Evolutionary conservation across 64 coral and sea anemone genomes (phyloP), one percentile per base, ranked within the genome.

Genomic region (Porites lutea): DNA sequence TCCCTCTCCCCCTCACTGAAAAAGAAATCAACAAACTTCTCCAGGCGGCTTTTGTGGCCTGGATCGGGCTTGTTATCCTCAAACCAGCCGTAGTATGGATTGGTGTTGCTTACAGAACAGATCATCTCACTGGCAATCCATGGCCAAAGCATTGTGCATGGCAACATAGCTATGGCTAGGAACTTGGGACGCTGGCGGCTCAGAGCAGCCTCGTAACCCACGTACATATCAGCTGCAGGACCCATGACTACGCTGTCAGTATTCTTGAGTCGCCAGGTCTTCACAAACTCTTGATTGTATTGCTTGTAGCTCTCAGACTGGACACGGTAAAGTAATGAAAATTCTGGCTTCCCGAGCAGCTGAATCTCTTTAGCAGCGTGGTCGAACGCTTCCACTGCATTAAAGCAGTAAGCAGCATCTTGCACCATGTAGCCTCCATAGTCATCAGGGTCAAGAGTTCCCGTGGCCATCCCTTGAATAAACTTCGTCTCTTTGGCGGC

Each of bases 351-450:
- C 5, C 53, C 67, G 5, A 45, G 5, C 8, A 6, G 11, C 61
- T 84, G 71, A 55, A 86, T 86, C 44, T 76, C 23, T 2, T 87
- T 49, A 46, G 91, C 82, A 52, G 91, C 91, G 4, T 13, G 5
- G 20, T 93, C 82, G 58, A 78, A 87, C 19, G 83, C 48, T 63
- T 68, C 52, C 43, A 93, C 91, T 52, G 91, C 68, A 70, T 93
- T 69, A 75, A 84, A 93, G 74, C 82, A 85, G 62, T 93, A 93
- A 4, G 82, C 91, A 65, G 91, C 91, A 67, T 93, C 91, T 87
- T 93, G 91, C 8, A 87, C 91, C 91, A 87, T 93, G 62, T 93
- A 93, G 3, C 91, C 91, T 43, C 91, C 91, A 71, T 87, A 93
- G 14, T n/a, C 15, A 23, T 93, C 83, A 3, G 91, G 82, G 20